phyloP scores from a whole-genome alignment of 2,888 invertebrate species.

The Leptarthrus brevirostris region DNA sequence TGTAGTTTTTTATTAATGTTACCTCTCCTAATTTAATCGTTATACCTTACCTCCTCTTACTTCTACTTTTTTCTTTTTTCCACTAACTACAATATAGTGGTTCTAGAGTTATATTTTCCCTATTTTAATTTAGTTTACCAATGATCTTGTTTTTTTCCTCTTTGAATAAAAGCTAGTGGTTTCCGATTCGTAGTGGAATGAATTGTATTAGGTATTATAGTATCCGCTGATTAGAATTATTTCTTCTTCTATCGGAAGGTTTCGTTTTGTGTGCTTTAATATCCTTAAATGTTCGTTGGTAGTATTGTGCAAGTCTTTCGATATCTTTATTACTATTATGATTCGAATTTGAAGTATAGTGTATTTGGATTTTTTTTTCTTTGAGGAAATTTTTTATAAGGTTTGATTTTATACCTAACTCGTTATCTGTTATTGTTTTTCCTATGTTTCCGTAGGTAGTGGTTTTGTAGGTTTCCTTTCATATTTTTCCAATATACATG shows the following conservation, averaged over 20 bases:
- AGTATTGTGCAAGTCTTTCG: background rate
- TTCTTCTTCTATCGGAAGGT: background rate
- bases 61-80: background rate
- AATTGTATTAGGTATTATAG: conserved; percentile 1
- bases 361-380: background rate
- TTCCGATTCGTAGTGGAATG: background rate
- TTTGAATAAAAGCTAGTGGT: background rate
- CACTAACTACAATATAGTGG: background rate
- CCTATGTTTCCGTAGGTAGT: background rate
- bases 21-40: too few species aligned
- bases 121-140: background rate
- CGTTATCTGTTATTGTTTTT: background rate
- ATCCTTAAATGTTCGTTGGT: background rate
- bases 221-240: background rate
- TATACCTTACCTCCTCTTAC: too few species aligned
- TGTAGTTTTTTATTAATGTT: too few species aligned
- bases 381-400: background rate
- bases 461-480: too few species aligned
- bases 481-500: too few species aligned
- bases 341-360: background rate
- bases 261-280: background rate
- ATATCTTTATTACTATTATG: background rate
- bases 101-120: background rate
- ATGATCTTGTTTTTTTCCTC: background rate
- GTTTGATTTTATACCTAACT: background rate